These are phyloP conservation scores for Kryptolebias marmoratus DNA, from an alignment of 2,113 vertebrate species.

Conservation along the genomic window DNA sequence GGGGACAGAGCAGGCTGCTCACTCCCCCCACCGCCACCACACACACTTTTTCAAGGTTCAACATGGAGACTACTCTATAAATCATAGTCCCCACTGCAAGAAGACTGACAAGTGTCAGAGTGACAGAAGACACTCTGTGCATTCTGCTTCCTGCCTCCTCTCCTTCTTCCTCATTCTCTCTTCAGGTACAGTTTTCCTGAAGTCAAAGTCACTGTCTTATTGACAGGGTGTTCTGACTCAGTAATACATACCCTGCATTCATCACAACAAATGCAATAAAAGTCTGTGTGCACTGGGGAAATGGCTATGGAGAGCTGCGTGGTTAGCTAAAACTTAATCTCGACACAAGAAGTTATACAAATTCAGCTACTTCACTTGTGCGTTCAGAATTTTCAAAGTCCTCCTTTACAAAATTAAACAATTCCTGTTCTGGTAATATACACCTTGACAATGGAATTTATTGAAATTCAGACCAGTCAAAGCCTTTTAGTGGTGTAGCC, in stretches of 20 bases:
- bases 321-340: slow-evolving; percentile 1
- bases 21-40: slow-evolving; percentile 14
- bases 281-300: slow-evolving; percentile 17
- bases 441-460: not conserved
- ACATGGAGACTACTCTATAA: slow-evolving; percentile 74
- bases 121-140: slow-evolving; percentile 59
- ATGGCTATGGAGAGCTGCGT: not conserved
- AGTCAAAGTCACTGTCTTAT: slow-evolving; percentile 50
- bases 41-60: slow-evolving; percentile 63
- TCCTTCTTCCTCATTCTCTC: slow-evolving; percentile 44
- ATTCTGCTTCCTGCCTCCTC: slow-evolving; percentile 40
- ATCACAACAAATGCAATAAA: slow-evolving; percentile 28
- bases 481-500: not conserved
- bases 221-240: slow-evolving; percentile 59
- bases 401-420: not conserved
- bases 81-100: slow-evolving; percentile 65
- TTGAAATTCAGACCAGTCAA: slow-evolving; percentile 1
- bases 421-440: not conserved
- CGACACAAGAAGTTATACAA: not conserved
- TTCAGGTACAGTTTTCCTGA: slow-evolving; percentile 45
- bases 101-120: slow-evolving; percentile 63
- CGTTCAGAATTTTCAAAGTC: not conserved
- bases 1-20: slow-evolving; percentile 63
- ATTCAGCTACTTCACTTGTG: not conserved
- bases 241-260: slow-evolving; percentile 36